Evolutionary conservation across 2,888 invertebrate species (phyloP).

Genomic region (Erebia palarica): DNA sequence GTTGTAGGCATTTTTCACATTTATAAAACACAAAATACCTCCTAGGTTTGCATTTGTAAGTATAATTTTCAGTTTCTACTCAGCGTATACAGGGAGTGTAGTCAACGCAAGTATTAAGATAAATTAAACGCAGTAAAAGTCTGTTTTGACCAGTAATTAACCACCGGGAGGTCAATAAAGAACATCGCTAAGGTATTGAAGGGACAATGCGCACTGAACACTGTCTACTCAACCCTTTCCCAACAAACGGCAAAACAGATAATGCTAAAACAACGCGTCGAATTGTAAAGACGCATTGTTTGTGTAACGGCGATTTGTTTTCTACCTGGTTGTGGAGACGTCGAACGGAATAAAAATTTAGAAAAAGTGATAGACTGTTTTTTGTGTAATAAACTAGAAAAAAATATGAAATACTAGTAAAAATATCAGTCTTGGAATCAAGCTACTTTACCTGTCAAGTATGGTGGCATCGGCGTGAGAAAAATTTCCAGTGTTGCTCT

Average conservation of each 20-base stretch:
- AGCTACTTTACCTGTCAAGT: too few species aligned
- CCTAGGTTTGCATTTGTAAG: neutral
- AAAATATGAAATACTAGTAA: neutral
- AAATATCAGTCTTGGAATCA: too few species aligned
- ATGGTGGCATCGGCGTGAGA: too few species aligned
- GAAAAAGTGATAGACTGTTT: neutral
- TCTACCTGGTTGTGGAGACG: conserved; percentile 48
- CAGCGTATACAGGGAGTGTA: neutral
- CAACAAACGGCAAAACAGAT: conserved; percentile 32
- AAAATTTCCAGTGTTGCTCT: too few species aligned
- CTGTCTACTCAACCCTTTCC: conserved; percentile 36
- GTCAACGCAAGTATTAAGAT: conserved; percentile 46
- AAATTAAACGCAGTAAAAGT: conserved; percentile 39
- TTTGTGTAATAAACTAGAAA: neutral
- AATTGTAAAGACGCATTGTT: conserved; percentile 47
- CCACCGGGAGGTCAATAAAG: conserved; percentile 57
- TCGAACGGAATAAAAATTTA: neutral
- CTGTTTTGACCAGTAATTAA: conserved; percentile 66
- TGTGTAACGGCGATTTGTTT: conserved; percentile 47
- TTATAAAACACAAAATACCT: too few species aligned
- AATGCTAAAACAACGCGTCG: conserved; percentile 35
- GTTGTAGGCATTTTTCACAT: too few species aligned
- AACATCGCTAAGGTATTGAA: conserved; percentile 24
- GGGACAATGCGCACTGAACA: conserved; percentile 30
- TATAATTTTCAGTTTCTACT: neutral